phyloP scores from a whole-genome alignment of 1,140 invertebrate species.

The Delia radicum region DNA sequence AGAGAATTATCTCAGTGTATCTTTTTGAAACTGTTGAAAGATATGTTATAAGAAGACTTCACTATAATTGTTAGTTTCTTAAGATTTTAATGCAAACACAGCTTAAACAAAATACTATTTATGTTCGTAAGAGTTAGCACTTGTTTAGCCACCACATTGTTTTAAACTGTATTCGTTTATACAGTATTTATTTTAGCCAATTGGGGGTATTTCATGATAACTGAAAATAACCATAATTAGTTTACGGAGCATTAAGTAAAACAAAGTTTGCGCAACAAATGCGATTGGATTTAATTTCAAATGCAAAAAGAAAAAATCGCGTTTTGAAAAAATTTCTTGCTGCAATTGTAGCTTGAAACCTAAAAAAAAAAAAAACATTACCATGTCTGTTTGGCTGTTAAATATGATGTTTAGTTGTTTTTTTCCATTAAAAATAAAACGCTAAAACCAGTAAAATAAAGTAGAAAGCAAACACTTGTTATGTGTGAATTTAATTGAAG shows the following conservation, averaged over 20 bases:
- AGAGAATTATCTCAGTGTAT: no score
- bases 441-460: neutral
- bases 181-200: no score
- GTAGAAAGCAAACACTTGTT: constrained; percentile 1
- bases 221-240: neutral
- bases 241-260: neutral
- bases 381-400: neutral
- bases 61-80: no score
- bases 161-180: no score
- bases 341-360: neutral
- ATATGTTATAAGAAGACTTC: no score
- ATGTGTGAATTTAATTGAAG: constrained; percentile 2
- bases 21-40: no score
- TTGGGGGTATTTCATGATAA: neutral
- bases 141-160: no score
- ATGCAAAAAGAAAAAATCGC: neutral
- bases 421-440: neutral
- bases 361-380: neutral
- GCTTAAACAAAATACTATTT: no score
- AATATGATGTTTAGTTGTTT: neutral
- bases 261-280: neutral
- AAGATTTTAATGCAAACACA: no score
- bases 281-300: neutral
- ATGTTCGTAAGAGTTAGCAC: no score
- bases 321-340: neutral